Percentiles rank a stretch among this genome's conserved stretches.
Conservation (phyloP, 2,113 vertebrate species). For the Clarias macrocephalus region DNA sequence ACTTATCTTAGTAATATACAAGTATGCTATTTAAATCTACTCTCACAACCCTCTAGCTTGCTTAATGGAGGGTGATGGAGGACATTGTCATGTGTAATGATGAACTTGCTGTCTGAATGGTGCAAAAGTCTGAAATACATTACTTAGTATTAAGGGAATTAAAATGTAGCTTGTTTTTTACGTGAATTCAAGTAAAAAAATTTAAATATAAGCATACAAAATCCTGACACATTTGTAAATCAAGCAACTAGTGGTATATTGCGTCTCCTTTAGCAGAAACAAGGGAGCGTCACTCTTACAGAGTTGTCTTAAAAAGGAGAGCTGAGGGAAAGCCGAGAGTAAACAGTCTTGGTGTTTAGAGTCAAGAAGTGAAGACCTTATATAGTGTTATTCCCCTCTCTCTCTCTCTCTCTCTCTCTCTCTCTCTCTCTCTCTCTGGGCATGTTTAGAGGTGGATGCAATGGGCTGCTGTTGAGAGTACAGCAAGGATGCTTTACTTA, state of each 20-base stretch:
- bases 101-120: neutral
- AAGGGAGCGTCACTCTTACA: neutral
- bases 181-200: neutral
- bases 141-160: neutral
- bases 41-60: neutral
- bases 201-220: no score
- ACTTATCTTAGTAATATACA: neutral
- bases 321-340: conserved; percentile 50
- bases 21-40: neutral
- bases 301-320: conserved; percentile 58
- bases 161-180: neutral
- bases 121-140: neutral
- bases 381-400: conserved; percentile 58
- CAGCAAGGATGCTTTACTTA: neutral
- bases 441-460: neutral
- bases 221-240: neutral
- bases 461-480: neutral
- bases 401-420: conserved; percentile 1
- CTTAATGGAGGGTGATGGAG: neutral
- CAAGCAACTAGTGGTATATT: neutral
- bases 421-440: neutral
- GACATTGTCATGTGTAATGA: neutral
- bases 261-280: neutral
- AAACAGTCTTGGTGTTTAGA: conserved; percentile 52
- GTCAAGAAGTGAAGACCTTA: conserved; percentile 61